Evolutionary conservation across 2,888 invertebrate species (phyloP).

Genomic region (Archips crataeganus): DNA sequence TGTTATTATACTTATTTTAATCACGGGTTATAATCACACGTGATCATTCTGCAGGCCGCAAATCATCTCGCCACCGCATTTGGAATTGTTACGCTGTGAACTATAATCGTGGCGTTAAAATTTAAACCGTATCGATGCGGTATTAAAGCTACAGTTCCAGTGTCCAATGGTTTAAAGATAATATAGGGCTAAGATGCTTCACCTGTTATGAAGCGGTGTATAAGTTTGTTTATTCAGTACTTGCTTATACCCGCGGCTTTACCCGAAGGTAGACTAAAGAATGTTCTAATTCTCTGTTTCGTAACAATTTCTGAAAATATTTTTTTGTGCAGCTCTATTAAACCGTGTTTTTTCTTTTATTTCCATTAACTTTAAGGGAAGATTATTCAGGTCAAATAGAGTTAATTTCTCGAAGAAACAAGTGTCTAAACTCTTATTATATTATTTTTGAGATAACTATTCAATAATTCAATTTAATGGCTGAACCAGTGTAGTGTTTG

Average conservation of each 20-base stretch:
- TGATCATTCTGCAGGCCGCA: constrained; percentile 21
- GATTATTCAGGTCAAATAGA: too few relatives aligned
- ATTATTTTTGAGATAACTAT: too few relatives aligned
- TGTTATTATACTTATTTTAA: constrained; percentile 37
- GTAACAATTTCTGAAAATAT: too few relatives aligned
- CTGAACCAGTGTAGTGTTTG: too few relatives aligned
- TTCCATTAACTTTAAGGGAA: too few relatives aligned
- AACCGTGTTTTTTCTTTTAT: too few relatives aligned
- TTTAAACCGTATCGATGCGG: background rate
- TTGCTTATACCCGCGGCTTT: too few relatives aligned
- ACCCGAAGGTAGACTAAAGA: background rate
- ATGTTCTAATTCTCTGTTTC: background rate
- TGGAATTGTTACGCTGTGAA: constrained; percentile 15
- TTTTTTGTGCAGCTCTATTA: too few relatives aligned
- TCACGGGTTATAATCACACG: constrained; percentile 25
- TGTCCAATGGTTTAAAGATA: background rate
- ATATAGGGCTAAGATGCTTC: constrained; percentile 17
- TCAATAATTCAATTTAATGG: too few relatives aligned
- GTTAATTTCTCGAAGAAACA: too few relatives aligned
- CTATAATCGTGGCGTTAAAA: background rate
- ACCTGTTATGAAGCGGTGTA: background rate
- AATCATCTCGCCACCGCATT: constrained; percentile 30
- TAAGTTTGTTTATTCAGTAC: too few relatives aligned
- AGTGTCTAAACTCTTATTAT: too few relatives aligned
- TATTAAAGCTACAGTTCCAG: background rate